These are phyloP conservation scores for Danio rerio DNA, from an alignment of 2,113 vertebrate species.

Conservation along the genomic window DNA sequence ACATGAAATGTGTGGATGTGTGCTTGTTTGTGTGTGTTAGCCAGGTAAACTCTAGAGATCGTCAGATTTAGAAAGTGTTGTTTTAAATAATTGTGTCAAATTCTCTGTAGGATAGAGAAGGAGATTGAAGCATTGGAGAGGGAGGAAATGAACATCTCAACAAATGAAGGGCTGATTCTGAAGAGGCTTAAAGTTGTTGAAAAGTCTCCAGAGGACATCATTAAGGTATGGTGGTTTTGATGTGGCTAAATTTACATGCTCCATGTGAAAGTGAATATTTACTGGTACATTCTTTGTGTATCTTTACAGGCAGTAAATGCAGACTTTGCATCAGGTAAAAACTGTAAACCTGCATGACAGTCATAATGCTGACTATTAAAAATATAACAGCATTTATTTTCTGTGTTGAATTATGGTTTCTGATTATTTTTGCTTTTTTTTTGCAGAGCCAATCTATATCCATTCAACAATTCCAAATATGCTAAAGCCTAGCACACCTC, in stretches of 20 bases:
- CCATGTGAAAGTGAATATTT: too few species aligned
- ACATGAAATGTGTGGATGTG: neutral
- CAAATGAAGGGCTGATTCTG: conserved; percentile 86
- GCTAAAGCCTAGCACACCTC: conserved; percentile 73
- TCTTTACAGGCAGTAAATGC: conserved; percentile 85
- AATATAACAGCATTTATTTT: neutral
- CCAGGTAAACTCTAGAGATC: neutral
- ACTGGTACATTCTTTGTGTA: conserved; percentile 57
- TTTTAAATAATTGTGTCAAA: neutral
- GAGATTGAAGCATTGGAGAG: conserved; percentile 87
- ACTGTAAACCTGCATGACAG: neutral
- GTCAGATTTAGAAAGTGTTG: neutral
- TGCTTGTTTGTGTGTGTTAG: neutral
- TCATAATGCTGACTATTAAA: neutral
- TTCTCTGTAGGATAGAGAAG: conserved; percentile 80
- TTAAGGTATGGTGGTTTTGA: conserved; percentile 78
- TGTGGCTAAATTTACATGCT: neutral
- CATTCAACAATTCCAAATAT: conserved; percentile 80
- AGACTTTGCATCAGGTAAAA: conserved; percentile 83
- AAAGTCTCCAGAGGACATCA: conserved; percentile 86
- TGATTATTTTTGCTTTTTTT: conserved; percentile 20
- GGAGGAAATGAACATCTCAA: conserved; percentile 84
- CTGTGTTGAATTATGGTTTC: neutral
- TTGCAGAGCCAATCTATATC: conserved; percentile 78
- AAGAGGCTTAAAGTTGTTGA: conserved; percentile 86